Conservation (phyloP, 2,797 vertebrate genomes). For the Onychomys torridus region DNA sequence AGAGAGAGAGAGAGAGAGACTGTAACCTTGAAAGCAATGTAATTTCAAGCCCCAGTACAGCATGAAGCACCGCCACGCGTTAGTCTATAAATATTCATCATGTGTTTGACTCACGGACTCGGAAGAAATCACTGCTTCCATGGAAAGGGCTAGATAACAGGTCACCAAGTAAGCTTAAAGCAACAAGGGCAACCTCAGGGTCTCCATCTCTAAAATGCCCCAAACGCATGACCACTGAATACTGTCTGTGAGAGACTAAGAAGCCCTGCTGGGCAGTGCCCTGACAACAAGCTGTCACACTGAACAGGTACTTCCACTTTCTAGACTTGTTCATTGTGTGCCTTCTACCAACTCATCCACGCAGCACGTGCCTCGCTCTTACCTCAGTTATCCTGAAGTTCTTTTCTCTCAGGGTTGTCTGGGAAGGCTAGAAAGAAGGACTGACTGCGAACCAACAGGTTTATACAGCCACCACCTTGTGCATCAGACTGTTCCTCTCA, state of each 20-base stretch:
- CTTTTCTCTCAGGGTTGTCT: not conserved
- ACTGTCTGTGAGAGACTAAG: not conserved
- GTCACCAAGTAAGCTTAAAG: not conserved
- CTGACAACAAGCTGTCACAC: not conserved
- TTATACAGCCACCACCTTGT: not conserved
- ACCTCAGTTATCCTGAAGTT: not conserved
- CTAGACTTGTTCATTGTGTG: not conserved
- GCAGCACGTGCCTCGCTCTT: not conserved
- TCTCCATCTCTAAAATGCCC: not conserved
- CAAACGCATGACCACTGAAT: not conserved
- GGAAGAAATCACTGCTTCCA: constrained; percentile 1
- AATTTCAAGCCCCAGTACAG: constrained; percentile 13
- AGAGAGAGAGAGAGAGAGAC: too few species aligned
- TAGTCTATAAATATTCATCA: constrained; percentile 47
- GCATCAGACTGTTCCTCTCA: not conserved
- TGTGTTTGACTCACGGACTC: not conserved
- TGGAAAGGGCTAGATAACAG: not conserved
- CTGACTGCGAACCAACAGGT: not conserved
- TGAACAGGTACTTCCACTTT: not conserved
- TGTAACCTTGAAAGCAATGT: not conserved
- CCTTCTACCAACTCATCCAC: not conserved
- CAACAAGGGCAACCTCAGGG: not conserved
- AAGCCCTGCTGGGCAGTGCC: not conserved
- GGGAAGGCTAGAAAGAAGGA: constrained; percentile 19
- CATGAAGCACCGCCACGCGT: not conserved